A percentile compares a stretch with the other conserved stretches of the same genome.
Conservation (phyloP, 2,797 vertebrate genomes). For the Pseudomugil tenellus region DNA sequence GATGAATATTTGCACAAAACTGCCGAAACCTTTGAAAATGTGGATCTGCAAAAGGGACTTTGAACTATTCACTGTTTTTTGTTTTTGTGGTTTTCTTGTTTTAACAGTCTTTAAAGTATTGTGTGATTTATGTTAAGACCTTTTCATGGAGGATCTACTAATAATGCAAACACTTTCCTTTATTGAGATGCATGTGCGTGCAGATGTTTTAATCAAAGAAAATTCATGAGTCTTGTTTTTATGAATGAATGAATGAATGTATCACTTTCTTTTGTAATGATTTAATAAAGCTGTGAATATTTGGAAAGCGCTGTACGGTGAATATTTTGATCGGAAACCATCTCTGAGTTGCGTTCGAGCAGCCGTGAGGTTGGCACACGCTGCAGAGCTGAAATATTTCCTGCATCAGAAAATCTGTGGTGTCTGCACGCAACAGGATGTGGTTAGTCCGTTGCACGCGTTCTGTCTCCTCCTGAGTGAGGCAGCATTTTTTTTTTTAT, state of each 20-base stretch:
- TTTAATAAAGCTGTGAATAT: conserved; percentile 86
- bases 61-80: conserved; percentile 28
- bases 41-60: conserved; percentile 53
- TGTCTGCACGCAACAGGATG: conserved; percentile 67
- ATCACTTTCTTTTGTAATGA: conserved; percentile 67
- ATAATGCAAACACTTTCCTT: conserved; percentile 40
- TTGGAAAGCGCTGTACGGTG: conserved; percentile 42
- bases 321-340: not conserved
- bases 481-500: conserved; percentile 3
- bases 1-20: conserved; percentile 56
- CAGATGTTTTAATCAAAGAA: conserved; percentile 47
- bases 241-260: conserved; percentile 69
- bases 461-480: conserved; percentile 30
- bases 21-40: conserved; percentile 31
- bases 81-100: conserved; percentile 31
- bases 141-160: conserved; percentile 28
- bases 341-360: not conserved
- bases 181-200: conserved; percentile 66
- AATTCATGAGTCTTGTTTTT: conserved; percentile 53
- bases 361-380: not conserved
- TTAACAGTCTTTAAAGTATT: conserved; percentile 31
- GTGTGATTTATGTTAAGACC: conserved; percentile 18
- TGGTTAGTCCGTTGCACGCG: conserved; percentile 36
- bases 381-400: conserved; percentile 48
- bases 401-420: conserved; percentile 39